A percentile compares a stretch with the other conserved stretches of the same genome.
phyloP scores from a whole-genome alignment of 1,140 invertebrate genomes.

The Drosophila sproati region DNA sequence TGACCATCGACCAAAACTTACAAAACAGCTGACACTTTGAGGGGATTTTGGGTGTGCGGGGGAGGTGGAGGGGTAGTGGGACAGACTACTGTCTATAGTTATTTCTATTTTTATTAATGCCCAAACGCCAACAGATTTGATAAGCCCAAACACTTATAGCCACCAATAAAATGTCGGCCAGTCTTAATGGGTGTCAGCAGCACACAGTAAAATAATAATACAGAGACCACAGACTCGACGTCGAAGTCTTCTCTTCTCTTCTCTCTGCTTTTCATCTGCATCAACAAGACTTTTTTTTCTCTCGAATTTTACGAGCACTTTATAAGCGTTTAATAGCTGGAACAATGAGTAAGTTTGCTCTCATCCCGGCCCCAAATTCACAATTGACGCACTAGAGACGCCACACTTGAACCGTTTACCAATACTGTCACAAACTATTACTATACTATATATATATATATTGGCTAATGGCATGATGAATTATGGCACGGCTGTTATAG shows the following conservation, averaged over 20 bases:
- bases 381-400: slow-evolving; percentile 59
- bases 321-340: slow-evolving; percentile 79
- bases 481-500: slow-evolving; percentile 59
- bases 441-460: slow-evolving; percentile 29
- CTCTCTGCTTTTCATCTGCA: background rate
- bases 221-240: slow-evolving; percentile 19
- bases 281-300: slow-evolving; percentile 30
- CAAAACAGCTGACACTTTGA: slow-evolving; percentile 46
- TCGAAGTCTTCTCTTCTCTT: background rate
- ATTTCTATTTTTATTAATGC: slow-evolving; percentile 72
- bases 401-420: slow-evolving; percentile 35
- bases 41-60: background rate
- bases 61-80: background rate
- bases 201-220: slow-evolving; percentile 67
- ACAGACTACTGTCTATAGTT: slow-evolving; percentile 18
- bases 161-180: slow-evolving; percentile 73
- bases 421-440: slow-evolving; percentile 50
- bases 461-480: slow-evolving; percentile 79
- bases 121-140: slow-evolving; percentile 72
- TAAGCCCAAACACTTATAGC: slow-evolving; percentile 73
- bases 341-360: slow-evolving; percentile 60
- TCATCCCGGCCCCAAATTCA: slow-evolving; percentile 15
- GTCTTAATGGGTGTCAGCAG: slow-evolving; percentile 80
- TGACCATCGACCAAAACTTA: slow-evolving; percentile 44
- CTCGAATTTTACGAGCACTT: slow-evolving; percentile 78